Percentiles rank a stretch among this genome's conserved stretches.
These are phyloP conservation scores for Ceratitis capitata DNA, from an alignment of 1,140 invertebrate genomes.

Conservation along the genomic window DNA sequence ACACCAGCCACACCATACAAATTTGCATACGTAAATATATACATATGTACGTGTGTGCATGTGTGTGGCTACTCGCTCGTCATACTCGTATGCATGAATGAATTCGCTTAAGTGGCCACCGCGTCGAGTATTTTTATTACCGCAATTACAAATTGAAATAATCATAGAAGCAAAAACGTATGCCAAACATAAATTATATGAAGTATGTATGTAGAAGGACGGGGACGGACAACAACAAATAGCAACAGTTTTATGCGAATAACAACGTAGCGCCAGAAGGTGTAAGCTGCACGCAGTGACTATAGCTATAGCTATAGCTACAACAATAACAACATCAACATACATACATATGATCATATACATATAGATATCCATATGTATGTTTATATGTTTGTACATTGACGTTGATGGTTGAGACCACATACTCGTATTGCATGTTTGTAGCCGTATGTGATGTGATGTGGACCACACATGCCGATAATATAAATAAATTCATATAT, in stretches of 20 bases:
- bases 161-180: conserved; percentile 17
- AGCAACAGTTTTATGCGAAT: conserved; percentile 5
- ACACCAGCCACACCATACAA: not conserved
- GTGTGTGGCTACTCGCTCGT: too few relatives aligned
- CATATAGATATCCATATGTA: too few relatives aligned
- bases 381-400: too few relatives aligned
- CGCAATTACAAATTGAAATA: conserved; percentile 32
- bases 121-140: not conserved
- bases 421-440: too few relatives aligned
- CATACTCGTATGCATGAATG: not conserved
- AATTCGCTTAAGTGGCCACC: not conserved
- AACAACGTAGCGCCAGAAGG: conserved; percentile 22
- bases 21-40: not conserved
- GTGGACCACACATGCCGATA: conserved; percentile 12
- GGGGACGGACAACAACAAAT: too few relatives aligned
- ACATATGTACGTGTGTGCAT: not conserved
- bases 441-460: too few relatives aligned
- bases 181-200: conserved; percentile 19
- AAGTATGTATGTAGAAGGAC: not conserved
- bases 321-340: conserved; percentile 6
- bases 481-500: conserved; percentile 27
- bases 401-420: conserved; percentile 32
- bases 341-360: too few relatives aligned
- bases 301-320: not conserved
- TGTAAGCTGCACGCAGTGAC: not conserved